These are phyloP conservation scores for Oreochromis aureus DNA, from an alignment of 2,113 vertebrate species.

Conservation along the genomic window DNA sequence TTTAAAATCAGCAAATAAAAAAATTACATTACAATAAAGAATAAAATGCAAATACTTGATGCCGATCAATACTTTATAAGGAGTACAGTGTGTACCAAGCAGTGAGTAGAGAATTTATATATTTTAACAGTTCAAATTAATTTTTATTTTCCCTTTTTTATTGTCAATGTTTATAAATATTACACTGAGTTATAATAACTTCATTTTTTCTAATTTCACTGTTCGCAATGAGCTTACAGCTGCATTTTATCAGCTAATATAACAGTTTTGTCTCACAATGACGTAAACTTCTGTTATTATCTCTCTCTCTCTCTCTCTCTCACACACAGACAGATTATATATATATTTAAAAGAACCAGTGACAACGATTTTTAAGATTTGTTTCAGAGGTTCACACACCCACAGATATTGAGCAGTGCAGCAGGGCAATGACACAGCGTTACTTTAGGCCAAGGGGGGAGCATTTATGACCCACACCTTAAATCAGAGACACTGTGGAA, in stretches of 20 bases:
- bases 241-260: not conserved
- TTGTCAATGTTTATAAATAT: not conserved
- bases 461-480: not conserved
- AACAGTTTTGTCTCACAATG: not conserved
- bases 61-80: not conserved
- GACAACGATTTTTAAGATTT: not conserved
- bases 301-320: not conserved
- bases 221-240: not conserved
- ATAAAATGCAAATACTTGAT: not conserved
- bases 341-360: not conserved
- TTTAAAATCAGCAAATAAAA: not conserved
- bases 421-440: not conserved
- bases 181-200: not conserved
- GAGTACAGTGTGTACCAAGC: not conserved
- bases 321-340: not conserved
- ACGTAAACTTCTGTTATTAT: not conserved
- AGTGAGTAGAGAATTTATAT: not conserved
- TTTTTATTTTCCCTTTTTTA: not conserved
- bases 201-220: not conserved
- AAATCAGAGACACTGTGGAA: not conserved
- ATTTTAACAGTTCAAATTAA: not conserved
- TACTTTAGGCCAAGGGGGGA: not conserved
- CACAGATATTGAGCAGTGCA: not conserved
- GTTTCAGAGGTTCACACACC: not conserved
- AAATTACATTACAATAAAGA: not conserved